Evolutionary conservation across 2,113 vertebrate species (phyloP), one percentile per base, ranked within the genome.

Genomic region (Aptenodytes forsteri): DNA sequence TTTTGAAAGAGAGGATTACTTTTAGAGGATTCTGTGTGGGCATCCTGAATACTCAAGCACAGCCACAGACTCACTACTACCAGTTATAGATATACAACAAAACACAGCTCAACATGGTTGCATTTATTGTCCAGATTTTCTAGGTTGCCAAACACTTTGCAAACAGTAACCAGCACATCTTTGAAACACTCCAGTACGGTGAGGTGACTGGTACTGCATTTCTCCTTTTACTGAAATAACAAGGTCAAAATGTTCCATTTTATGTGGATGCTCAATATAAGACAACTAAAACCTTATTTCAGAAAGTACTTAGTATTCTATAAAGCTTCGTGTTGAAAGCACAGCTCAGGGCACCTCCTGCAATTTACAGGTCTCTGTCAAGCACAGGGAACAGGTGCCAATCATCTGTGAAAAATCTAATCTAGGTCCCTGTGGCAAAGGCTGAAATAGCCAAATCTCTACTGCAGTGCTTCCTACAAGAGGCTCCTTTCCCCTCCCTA

Each of bases 351-450:
- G 79, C 70, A 69, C 52, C 44, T 55, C 65, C 44, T 77, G 88
- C 82, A 93, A 80, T 92, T 95, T 92, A 95, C 73, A 92, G 79
- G 89, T 81, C 83, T 87, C 47, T 92, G 80, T 78, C 76, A 95
- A 92, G 76, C 72, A 83, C 44, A 62, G 36, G 19, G 64, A 94
- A 73, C 46, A 89, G 83, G 20, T 89, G 87, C 38, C 89, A 94
- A 82, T 95, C 91, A 84, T 84, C 77, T 87, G 52, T 84, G 50
- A 75, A 92, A 89, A 91, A 94, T 70, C 70, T 42, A 66, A 89
- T 77, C 54, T 59, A 59, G 3, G 64, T 84, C 65, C 50, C 80
- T 0, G 0, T 38, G 55, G 59, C n/a, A 84, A 95, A 81, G 67
- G 59, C 76, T 83, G 67, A 95, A 88, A 72, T 20, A 87, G 55